Evolutionary conservation across 2,113 vertebrate genomes (phyloP).

Genomic region (Pandion haliaetus): DNA sequence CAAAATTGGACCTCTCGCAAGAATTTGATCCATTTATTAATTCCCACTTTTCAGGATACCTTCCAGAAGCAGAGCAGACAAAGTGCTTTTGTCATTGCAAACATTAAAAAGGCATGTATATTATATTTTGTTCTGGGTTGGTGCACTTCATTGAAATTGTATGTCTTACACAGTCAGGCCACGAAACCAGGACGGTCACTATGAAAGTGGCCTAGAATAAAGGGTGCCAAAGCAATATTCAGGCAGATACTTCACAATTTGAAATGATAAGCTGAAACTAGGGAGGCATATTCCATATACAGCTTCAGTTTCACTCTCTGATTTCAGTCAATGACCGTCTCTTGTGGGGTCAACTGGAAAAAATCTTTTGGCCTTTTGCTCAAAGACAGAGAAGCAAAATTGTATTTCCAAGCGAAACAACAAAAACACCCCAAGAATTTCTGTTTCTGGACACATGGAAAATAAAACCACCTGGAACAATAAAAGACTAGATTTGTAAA

Average conservation of each 20-base stretch:
- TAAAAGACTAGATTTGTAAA: not conserved
- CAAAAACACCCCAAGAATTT: not conserved
- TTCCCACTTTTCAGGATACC: not conserved
- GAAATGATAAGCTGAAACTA: not conserved
- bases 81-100: not conserved
- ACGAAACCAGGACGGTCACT: not conserved
- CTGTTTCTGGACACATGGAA: not conserved
- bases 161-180: not conserved
- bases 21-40: not conserved
- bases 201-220: not conserved
- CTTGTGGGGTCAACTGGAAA: not conserved
- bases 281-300: not conserved
- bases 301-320: not conserved
- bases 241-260: not conserved
- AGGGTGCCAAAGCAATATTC: not conserved
- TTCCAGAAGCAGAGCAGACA: not conserved
- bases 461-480: not conserved
- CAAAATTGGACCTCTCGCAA: not conserved
- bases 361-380: not conserved
- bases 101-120: not conserved
- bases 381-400: not conserved
- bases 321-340: not conserved
- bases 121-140: not conserved
- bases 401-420: not conserved
- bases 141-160: not conserved